phyloP scores from a whole-genome alignment of 1,140 invertebrate genomes.

The Sesamia nonagrioides region DNA sequence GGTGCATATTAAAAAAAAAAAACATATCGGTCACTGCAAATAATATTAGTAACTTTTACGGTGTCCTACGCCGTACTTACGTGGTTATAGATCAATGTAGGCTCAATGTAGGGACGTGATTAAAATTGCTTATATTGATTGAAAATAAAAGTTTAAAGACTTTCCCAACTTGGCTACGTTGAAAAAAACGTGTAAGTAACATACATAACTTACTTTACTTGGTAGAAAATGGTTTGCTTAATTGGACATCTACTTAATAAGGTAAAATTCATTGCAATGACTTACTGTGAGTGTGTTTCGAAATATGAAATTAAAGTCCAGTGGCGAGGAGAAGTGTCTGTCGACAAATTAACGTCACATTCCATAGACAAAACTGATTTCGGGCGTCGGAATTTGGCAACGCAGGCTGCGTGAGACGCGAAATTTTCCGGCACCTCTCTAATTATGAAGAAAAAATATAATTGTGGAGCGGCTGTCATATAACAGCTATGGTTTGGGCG shows the following conservation, averaged over 20 bases:
- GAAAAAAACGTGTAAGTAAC: slow-evolving; percentile 52
- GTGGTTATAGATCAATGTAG: neutral
- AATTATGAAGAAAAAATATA: slow-evolving; percentile 36
- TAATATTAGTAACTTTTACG: neutral
- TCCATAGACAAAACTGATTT: slow-evolving; percentile 38
- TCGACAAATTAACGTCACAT: slow-evolving; percentile 31
- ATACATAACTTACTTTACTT: slow-evolving; percentile 47
- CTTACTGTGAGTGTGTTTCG: slow-evolving; percentile 44
- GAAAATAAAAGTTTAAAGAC: neutral
- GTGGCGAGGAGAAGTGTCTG: neutral
- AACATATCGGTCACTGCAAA: neutral
- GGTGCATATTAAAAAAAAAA: neutral
- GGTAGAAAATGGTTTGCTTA: slow-evolving; percentile 42
- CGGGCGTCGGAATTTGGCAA: slow-evolving; percentile 30
- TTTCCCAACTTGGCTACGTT: slow-evolving; percentile 42
- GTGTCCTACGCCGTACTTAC: neutral
- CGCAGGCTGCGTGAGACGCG: neutral
- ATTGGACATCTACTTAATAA: slow-evolving; percentile 45
- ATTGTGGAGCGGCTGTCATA: slow-evolving; percentile 31
- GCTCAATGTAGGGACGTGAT: slow-evolving; percentile 14
- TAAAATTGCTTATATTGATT: slow-evolving; percentile 37
- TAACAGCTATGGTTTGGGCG: slow-evolving; percentile 49
- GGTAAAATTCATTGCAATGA: slow-evolving; percentile 32
- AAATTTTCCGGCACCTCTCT: slow-evolving; percentile 26
- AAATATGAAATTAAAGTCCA: slow-evolving; percentile 30